Percentiles rank a stretch among this genome's conserved stretches.
Evolutionary conservation across 2,797 vertebrate species (phyloP).

Genomic region (Micrastur ruficollis): DNA sequence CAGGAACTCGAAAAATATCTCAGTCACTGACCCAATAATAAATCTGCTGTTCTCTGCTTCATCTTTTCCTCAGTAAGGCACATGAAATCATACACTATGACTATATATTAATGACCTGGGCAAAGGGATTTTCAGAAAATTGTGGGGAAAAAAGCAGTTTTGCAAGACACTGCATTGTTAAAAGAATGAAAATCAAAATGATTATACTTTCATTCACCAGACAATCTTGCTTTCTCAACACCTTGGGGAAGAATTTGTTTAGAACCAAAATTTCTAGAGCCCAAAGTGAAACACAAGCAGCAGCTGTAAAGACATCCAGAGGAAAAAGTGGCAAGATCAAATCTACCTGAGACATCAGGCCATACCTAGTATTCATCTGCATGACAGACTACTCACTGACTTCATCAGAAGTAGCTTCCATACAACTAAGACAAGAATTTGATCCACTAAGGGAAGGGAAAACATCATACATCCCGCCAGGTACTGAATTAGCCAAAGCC

Average conservation of each 20-base stretch:
- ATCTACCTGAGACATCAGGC: not conserved
- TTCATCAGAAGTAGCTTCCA: not conserved
- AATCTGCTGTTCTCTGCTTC: not conserved
- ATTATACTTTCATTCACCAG: not conserved
- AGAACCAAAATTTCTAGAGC: not conserved
- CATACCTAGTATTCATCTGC: not conserved
- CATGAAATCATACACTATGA: not conserved
- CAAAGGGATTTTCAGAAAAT: not conserved
- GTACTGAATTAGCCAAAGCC: not conserved
- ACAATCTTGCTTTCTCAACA: not conserved
- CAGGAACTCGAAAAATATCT: not conserved
- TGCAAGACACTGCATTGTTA: not conserved
- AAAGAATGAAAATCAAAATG: not conserved
- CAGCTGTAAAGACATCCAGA: not conserved
- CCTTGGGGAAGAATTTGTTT: not conserved
- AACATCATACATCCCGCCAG: not conserved
- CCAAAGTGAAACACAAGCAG: not conserved
- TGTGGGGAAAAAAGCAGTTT: not conserved
- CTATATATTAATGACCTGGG: not conserved
- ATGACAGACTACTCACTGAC: fast-evolving
- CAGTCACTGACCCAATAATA: not conserved
- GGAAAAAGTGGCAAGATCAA: not conserved
- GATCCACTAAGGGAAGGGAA: not conserved
- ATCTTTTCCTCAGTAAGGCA: not conserved
- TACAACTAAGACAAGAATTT: not conserved